These are phyloP conservation scores for Oreohelix idahoensis DNA, from an alignment of 1,140 invertebrate genomes.

Conservation along the genomic window DNA sequence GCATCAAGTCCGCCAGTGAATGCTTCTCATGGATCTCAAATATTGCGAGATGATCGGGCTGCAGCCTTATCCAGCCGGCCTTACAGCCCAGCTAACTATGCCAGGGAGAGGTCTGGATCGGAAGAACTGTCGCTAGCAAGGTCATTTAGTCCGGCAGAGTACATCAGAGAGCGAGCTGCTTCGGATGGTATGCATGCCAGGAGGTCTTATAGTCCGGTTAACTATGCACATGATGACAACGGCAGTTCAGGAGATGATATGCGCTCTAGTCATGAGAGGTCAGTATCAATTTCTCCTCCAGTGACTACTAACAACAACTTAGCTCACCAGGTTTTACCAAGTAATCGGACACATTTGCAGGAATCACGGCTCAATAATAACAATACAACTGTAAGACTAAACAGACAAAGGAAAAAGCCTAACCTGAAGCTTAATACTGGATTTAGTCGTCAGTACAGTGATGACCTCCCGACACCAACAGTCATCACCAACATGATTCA, in stretches of 20 bases:
- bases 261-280: conserved; percentile 24
- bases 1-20: conserved; percentile 30
- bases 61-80: conserved; percentile 42
- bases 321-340: not conserved
- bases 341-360: not conserved
- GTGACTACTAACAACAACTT: not conserved
- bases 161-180: not conserved
- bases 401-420: conserved; percentile 24
- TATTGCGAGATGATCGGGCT: conserved; percentile 28
- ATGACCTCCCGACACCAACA: conserved; percentile 66
- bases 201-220: conserved; percentile 19
- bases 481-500: conserved; percentile 62
- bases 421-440: conserved; percentile 57
- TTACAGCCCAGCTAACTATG: conserved; percentile 50
- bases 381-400: conserved; percentile 11
- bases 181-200: conserved; percentile 3
- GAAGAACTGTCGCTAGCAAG: not conserved
- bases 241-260: conserved; percentile 15
- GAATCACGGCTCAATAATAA: not conserved
- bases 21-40: conserved; percentile 7
- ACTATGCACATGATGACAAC: conserved; percentile 19
- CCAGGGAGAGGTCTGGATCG: conserved; percentile 27
- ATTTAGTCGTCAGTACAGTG: conserved; percentile 68
- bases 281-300: conserved; percentile 26
- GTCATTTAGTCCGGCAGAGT: conserved; percentile 28